Evolutionary conservation across 2,888 invertebrate genomes (phyloP).

Genomic region (Ophion obscuratus): DNA sequence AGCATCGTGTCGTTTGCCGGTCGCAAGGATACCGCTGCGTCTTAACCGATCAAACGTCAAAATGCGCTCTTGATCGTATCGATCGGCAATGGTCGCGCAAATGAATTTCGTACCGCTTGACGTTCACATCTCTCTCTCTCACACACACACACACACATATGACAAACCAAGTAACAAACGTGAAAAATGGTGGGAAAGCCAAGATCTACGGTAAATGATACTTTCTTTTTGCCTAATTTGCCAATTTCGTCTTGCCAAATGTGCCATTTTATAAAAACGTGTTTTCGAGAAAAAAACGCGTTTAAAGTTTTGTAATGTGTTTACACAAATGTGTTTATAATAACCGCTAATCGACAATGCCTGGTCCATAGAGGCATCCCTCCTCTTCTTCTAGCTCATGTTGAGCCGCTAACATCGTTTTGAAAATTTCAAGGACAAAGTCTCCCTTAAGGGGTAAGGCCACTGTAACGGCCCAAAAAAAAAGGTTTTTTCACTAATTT

Average conservation of each 20-base stretch:
- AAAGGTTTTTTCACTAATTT: too few species aligned
- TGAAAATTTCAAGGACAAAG: too few species aligned
- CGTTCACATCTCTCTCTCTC: conserved; percentile 58
- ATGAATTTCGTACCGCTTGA: conserved; percentile 64
- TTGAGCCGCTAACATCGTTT: too few species aligned
- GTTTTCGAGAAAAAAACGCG: too few species aligned
- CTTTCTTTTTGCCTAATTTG: background rate
- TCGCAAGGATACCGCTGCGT: conserved; percentile 87
- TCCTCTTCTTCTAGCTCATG: too few species aligned
- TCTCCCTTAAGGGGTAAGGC: too few species aligned
- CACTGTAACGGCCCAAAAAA: too few species aligned
- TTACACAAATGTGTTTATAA: too few species aligned
- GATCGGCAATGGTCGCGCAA: conserved; percentile 41
- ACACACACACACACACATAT: conserved; percentile 7
- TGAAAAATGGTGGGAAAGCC: conserved; percentile 49
- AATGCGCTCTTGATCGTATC: conserved; percentile 33
- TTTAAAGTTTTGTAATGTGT: too few species aligned
- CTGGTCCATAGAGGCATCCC: too few species aligned
- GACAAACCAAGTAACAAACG: conserved; percentile 17
- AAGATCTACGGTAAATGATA: conserved; percentile 52
- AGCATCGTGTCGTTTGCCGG: conserved; percentile 93
- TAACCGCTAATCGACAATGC: too few species aligned
- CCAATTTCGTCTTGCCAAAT: background rate
- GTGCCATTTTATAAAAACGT: too few species aligned
- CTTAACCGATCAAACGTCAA: conserved; percentile 73